These are phyloP conservation scores for Gonocerus acuteangulatus DNA, from an alignment of 2,888 invertebrate species.

Conservation along the genomic window DNA sequence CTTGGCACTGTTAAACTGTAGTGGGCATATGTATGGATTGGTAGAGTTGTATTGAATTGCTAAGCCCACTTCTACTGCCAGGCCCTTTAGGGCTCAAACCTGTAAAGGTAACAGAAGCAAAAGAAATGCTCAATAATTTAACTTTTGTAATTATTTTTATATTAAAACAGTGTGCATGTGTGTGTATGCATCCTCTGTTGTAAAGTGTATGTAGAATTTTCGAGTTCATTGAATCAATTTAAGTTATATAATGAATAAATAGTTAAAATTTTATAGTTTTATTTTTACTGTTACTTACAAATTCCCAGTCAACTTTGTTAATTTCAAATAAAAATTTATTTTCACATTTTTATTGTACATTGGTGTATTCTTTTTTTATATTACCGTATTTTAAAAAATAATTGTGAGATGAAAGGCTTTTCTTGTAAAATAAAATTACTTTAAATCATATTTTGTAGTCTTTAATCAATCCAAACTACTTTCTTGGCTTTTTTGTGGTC, in stretches of 20 bases:
- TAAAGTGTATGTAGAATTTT: background rate
- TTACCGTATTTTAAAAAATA: too few species aligned
- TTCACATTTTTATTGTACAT: too few species aligned
- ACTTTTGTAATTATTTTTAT: slow-evolving; percentile 26
- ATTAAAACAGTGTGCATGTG: slow-evolving; percentile 1
- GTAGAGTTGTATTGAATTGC: background rate
- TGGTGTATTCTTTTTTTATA: too few species aligned
- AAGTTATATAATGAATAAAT: background rate
- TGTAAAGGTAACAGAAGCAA: slow-evolving; percentile 9
- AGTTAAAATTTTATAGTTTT: too few species aligned
- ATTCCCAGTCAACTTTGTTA: too few species aligned
- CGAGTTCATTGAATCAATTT: background rate
- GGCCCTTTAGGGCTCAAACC: slow-evolving; percentile 10
- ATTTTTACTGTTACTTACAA: too few species aligned
- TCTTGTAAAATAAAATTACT: too few species aligned
- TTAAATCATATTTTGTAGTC: too few species aligned
- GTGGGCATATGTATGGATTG: slow-evolving; percentile 1
- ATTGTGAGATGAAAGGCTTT: too few species aligned
- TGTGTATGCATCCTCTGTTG: slow-evolving; percentile 15
- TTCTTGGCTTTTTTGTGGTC: too few species aligned
- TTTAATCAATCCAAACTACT: too few species aligned
- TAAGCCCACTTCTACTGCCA: slow-evolving; percentile 6
- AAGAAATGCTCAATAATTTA: slow-evolving; percentile 24
- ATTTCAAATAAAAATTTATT: too few species aligned
- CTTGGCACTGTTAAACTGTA: slow-evolving; percentile 14